Conservation (phyloP, 2,888 invertebrate genomes). For the Automeris io region DNA sequence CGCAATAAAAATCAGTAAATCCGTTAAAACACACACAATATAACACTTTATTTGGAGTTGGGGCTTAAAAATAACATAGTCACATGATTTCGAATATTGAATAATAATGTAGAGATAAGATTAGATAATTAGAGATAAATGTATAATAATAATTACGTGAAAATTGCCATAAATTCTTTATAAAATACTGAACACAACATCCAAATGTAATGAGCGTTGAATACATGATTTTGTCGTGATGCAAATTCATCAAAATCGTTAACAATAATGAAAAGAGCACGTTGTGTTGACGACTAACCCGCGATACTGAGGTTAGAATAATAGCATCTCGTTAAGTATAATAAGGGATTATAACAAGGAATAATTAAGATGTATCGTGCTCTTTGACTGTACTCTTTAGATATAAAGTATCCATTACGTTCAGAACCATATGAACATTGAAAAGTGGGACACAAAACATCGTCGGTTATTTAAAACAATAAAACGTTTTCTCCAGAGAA, state of each 20-base stretch:
- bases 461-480: no score
- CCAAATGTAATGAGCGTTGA: conserved; percentile 1
- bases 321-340: conserved; percentile 39
- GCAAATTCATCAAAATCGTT: conserved; percentile 42
- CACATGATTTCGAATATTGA: no score
- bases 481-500: no score
- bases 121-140: no score
- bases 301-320: conserved; percentile 30
- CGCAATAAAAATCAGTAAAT: no score
- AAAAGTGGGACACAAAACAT: no score
- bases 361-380: conserved; percentile 5
- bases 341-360: conserved; percentile 17
- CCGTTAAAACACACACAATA: no score
- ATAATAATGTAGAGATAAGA: no score
- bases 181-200: neutral
- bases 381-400: neutral
- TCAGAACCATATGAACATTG: neutral
- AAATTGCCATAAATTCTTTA: neutral
- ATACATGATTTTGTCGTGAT: conserved; percentile 37
- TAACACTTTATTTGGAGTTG: no score
- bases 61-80: no score
- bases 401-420: neutral
- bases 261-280: conserved; percentile 43
- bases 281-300: conserved; percentile 33
- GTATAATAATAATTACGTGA: neutral